Percentiles rank a stretch among this genome's conserved stretches.
These are phyloP conservation scores for Microtus richardsoni DNA, from an alignment of 2,113 vertebrate genomes.

Conservation along the genomic window DNA sequence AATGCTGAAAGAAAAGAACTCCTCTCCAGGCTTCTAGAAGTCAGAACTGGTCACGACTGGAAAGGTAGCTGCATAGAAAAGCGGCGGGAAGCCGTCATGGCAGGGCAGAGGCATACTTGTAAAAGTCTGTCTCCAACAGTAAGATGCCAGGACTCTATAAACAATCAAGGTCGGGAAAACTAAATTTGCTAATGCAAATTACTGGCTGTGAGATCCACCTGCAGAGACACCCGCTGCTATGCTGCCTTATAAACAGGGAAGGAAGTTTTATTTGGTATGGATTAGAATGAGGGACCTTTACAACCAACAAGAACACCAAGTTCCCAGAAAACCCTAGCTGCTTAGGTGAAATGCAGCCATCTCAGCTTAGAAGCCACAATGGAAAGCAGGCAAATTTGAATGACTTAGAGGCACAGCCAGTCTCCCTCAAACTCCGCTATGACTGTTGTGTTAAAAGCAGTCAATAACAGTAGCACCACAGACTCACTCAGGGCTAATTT, in stretches of 20 bases:
- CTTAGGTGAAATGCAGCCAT: background rate
- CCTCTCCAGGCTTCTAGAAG: background rate
- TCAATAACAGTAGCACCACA: background rate
- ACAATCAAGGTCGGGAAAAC: conserved; percentile 55
- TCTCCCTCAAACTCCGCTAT: background rate
- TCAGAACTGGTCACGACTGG: background rate
- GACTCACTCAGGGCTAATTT: background rate
- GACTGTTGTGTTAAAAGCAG: conserved; percentile 20
- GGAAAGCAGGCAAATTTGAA: background rate
- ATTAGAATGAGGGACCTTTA: background rate
- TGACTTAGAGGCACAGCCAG: background rate
- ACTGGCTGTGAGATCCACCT: background rate
- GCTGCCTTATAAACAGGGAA: background rate
- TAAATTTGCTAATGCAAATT: conserved; percentile 45
- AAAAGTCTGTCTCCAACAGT: conserved; percentile 37
- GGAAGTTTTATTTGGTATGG: conserved; percentile 18
- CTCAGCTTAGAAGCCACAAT: conserved; percentile 27
- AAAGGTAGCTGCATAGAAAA: background rate
- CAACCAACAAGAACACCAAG: conserved; percentile 14
- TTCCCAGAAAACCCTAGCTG: background rate
- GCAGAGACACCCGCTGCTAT: background rate
- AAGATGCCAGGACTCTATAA: background rate
- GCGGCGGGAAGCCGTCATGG: background rate
- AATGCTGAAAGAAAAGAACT: background rate
- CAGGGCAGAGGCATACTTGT: background rate